Base-by-base conservation (phyloP, 2,888 invertebrate species). In the Dasysyrphus tricinctus region DNA sequence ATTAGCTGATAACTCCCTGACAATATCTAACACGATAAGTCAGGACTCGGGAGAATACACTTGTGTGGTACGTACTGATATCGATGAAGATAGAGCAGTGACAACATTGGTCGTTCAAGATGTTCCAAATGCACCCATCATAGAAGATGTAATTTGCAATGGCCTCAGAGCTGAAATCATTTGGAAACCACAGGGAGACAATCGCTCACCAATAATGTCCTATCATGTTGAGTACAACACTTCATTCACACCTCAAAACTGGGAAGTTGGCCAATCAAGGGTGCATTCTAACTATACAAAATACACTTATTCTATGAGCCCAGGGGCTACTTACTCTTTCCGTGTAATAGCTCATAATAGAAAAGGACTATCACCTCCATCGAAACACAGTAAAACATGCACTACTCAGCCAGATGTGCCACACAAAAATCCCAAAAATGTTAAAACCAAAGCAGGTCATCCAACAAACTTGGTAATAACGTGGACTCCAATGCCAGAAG, bases 281-380 rank as follows among this genome's bases (percentile, higher is more conserved):
- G 96, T 98, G 70, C 96, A 98, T 7, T 96, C 97, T 24, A 94
- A 95, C 0, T 96, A 96, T 88, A 95, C 94, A 89, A 94, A 94
- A 3, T 95, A 95, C 89, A 94, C 94, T 6, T 94, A 96, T 39
- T 93, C 94, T 83, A 94, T 95, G 91, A 96, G 96, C 69, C 98
- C 99, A 0, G 98, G 97, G 97, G 96, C 98, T 12, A 98, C 98
- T 93, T 99, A 98, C 91, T 98, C 98, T 0, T 99, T 98, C 95
- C 94, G 97, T 57, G 92, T 93, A 8, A 94, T 97, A 59, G 99
- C 99, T 0, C 95, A 95, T 92, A 99, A 99, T 92, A 97, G 97
- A 93, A 97, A 99, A 89, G 99, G 99, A 0, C 94, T 95, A 7
- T 98, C 98, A 1, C 91, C 94, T 16, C 97, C 98, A 0, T 98